Evolutionary conservation across 2,113 vertebrate species (phyloP).

Genomic region (Entomyzon cyanotis): DNA sequence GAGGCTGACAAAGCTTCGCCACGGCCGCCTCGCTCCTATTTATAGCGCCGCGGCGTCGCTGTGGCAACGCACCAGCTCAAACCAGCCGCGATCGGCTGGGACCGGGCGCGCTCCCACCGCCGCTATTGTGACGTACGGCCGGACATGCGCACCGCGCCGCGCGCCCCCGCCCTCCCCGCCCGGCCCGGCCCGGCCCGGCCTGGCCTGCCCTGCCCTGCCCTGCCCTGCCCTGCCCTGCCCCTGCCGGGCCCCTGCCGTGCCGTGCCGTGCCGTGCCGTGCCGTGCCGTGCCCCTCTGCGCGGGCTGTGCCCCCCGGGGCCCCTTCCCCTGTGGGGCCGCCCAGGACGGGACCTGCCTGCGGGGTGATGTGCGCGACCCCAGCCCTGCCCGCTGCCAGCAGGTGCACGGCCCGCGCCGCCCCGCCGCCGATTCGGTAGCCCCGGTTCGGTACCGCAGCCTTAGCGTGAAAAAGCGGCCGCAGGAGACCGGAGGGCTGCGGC

Average conservation of each 20-base stretch:
- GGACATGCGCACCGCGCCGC: too few relatives aligned
- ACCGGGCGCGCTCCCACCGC: too few relatives aligned
- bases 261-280: neutral
- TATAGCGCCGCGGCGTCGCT: too few relatives aligned
- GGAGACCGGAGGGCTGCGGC: neutral
- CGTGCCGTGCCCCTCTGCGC: too few relatives aligned
- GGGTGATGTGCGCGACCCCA: neutral
- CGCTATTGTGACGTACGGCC: too few relatives aligned
- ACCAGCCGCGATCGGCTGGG: too few relatives aligned
- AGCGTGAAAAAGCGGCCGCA: neutral
- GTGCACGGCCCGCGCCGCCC: neutral
- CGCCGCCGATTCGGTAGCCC: neutral
- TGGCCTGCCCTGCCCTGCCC: neutral
- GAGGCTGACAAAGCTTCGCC: too few relatives aligned
- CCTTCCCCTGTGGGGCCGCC: neutral
- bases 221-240: neutral
- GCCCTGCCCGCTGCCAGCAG: neutral
- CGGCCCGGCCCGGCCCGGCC: neutral
- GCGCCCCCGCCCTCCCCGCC: neutral
- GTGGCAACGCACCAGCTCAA: too few relatives aligned
- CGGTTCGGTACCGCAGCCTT: neutral
- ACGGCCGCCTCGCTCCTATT: too few relatives aligned
- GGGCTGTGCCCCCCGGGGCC: rapidly evolving
- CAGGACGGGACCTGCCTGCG: neutral
- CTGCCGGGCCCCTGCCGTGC: neutral